phyloP scores from a whole-genome alignment of 2,888 invertebrate genomes.

The Helleia helle region DNA sequence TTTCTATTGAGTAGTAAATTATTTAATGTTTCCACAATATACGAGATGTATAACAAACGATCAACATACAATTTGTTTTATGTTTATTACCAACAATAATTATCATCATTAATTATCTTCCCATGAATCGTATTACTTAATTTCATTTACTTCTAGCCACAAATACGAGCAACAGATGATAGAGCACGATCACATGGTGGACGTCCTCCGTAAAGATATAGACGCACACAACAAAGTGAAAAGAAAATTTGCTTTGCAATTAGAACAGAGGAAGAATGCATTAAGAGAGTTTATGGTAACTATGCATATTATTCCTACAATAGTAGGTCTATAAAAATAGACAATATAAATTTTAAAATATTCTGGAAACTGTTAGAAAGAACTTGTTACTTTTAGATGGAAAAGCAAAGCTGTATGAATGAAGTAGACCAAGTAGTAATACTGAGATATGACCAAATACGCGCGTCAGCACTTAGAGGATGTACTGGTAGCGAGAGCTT shows the following conservation, averaged over 20 bases:
- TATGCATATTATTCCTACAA: neutral
- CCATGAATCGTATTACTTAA: too few species aligned
- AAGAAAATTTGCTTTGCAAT: conserved; percentile 65
- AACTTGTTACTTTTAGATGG: conserved; percentile 58
- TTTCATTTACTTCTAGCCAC: conserved; percentile 33
- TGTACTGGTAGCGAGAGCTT: conserved; percentile 51
- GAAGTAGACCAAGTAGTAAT: conserved; percentile 81
- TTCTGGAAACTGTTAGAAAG: neutral
- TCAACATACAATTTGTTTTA: too few species aligned
- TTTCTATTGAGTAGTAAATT: too few species aligned
- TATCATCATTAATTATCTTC: too few species aligned
- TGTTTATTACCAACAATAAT: too few species aligned
- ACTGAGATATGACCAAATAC: conserved; percentile 79
- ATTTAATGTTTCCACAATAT: too few species aligned
- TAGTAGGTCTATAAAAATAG: too few species aligned
- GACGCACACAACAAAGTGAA: conserved; percentile 74
- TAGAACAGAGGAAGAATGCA: conserved; percentile 72
- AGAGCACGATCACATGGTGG: conserved; percentile 73
- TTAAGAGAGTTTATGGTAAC: conserved; percentile 78
- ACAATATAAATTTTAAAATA: too few species aligned
- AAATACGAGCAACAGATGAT: conserved; percentile 73
- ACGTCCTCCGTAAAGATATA: conserved; percentile 73
- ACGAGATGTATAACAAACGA: too few species aligned
- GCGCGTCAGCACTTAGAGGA: conserved; percentile 57
- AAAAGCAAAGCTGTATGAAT: conserved; percentile 85